Evolutionary conservation across 2,113 vertebrate genomes (phyloP).

Genomic region (Chaetops frenatus): DNA sequence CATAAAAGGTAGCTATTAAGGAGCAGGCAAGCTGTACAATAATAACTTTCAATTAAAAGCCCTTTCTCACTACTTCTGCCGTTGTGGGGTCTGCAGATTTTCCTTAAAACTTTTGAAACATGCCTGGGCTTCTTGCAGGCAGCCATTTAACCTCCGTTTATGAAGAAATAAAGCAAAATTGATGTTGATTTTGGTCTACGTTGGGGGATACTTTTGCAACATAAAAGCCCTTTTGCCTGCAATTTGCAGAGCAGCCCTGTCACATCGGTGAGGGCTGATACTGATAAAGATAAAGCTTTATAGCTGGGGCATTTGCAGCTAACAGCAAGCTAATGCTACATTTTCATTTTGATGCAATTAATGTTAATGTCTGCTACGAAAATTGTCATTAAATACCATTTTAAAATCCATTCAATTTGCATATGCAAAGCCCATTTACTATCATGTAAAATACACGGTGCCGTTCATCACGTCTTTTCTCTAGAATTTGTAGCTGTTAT

Average conservation of each 20-base stretch:
- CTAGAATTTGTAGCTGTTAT: slow-evolving; percentile 48
- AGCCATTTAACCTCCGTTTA: slow-evolving; percentile 80
- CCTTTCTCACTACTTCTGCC: not conserved
- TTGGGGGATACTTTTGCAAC: slow-evolving; percentile 65
- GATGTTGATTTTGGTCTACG: slow-evolving; percentile 70
- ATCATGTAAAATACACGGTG: slow-evolving; percentile 57
- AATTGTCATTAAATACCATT: slow-evolving; percentile 86
- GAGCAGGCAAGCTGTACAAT: not conserved
- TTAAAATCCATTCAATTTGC: slow-evolving; percentile 87
- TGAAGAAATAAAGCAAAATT: slow-evolving; percentile 77
- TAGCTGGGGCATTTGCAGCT: slow-evolving; percentile 64
- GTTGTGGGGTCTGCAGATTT: not conserved
- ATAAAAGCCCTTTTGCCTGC: slow-evolving; percentile 76
- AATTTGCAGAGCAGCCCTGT: slow-evolving; percentile 70
- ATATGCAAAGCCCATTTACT: slow-evolving; percentile 78
- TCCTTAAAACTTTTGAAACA: not conserved
- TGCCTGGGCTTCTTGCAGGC: slow-evolving; percentile 40
- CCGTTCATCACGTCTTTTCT: slow-evolving; percentile 59
- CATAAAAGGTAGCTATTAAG: slow-evolving; percentile 55
- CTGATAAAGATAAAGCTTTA: slow-evolving; percentile 81
- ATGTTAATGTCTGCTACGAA: slow-evolving; percentile 78
- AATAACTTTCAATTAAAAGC: slow-evolving; percentile 68
- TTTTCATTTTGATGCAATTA: slow-evolving; percentile 81
- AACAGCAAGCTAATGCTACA: slow-evolving; percentile 79
- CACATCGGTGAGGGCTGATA: slow-evolving; percentile 43